Percentiles rank a stretch among this genome's conserved stretches.
Conservation (phyloP, 2,888 invertebrate genomes). For the Panorpa germanica region DNA sequence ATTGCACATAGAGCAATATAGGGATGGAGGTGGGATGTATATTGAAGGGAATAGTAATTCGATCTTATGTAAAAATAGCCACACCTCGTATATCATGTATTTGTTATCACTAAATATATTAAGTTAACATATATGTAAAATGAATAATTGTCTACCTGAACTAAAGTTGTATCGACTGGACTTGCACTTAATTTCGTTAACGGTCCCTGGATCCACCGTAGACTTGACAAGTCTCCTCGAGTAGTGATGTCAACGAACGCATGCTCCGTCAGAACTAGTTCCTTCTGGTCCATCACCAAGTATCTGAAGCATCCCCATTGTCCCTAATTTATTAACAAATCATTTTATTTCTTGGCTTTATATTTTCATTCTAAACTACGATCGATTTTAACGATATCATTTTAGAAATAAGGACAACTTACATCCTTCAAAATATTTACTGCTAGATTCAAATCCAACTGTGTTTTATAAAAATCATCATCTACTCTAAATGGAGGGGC, state of each 20-base stretch:
- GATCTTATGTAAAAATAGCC: too few species aligned
- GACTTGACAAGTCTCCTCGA: slow-evolving; percentile 69
- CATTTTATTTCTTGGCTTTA: too few species aligned
- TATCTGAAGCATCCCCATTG: slow-evolving; percentile 77
- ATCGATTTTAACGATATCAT: slow-evolving; percentile 16
- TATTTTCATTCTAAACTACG: background rate
- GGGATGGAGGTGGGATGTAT: too few species aligned
- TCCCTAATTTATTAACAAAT: slow-evolving; percentile 18
- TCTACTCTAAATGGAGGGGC: slow-evolving; percentile 46
- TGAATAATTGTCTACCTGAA: too few species aligned
- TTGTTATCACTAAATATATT: too few species aligned
- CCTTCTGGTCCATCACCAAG: slow-evolving; percentile 31
- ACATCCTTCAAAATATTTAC: slow-evolving; percentile 53
- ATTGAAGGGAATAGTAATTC: too few species aligned
- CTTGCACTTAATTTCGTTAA: slow-evolving; percentile 28
- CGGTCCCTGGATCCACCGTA: slow-evolving; percentile 64
- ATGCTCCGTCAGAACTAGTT: slow-evolving; percentile 32
- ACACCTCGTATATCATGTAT: too few species aligned
- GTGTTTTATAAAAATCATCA: slow-evolving; percentile 41
- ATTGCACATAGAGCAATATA: too few species aligned
- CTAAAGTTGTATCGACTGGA: slow-evolving; percentile 8
- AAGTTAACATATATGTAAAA: too few species aligned
- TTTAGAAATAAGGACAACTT: slow-evolving; percentile 12
- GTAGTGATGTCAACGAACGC: slow-evolving; percentile 58
- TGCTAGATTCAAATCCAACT: slow-evolving; percentile 52